Evolutionary conservation across 35 echinoderm and acorn worm genomes (phyloP), one percentile per base, ranked within the genome.

Genomic region (Chiridota heheva): DNA sequence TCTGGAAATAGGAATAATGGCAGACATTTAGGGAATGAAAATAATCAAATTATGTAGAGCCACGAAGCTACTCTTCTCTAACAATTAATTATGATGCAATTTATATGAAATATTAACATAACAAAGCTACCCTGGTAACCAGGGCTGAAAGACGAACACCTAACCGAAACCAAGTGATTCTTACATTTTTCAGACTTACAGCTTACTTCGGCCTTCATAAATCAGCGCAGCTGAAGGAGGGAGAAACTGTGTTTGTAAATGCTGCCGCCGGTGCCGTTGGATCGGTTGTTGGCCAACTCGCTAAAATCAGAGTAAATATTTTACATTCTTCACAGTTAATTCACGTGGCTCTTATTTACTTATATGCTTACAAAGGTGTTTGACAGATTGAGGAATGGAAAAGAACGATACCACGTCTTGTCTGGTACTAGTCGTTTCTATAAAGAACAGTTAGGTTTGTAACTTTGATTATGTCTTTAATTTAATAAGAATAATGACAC

Each of bases 251-350:
- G 30, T 67, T 85, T 15, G 82, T 96, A 6, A 96, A 69, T 61
- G 87, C 87, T 36, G 92, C 92, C 2, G 92, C 92, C 25, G 92
- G 87, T 1, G 81, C 92, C 18, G 92, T 96, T 0, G 92, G 92
- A 4, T 79, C 73, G 3, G 81, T 96, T 0, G 92, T 86, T 28
- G 92, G 92, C 44, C 92, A 96, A 73, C 81, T 96, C 39, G 92
- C 82, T 20, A 96, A 96, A 70, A 90, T 90, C 10, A 70, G 51
- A 77, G 92, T 82, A 90, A 63, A 45, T 41, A 59, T 49, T 44
- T 28, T 43, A 16, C 27, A 3, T 55, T 17, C 25, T 37, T 8
- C 35, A 5, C 16, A 8, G 35, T 13, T 38, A 18, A 8, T 7
- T 12, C 27, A 27, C 30, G 13, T 12, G 13, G 16, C 61, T 16